A percentile compares a stretch with the other conserved stretches of the same genome.
Conservation (phyloP, 1,140 invertebrate species). For the Diorhabda carinulata region DNA sequence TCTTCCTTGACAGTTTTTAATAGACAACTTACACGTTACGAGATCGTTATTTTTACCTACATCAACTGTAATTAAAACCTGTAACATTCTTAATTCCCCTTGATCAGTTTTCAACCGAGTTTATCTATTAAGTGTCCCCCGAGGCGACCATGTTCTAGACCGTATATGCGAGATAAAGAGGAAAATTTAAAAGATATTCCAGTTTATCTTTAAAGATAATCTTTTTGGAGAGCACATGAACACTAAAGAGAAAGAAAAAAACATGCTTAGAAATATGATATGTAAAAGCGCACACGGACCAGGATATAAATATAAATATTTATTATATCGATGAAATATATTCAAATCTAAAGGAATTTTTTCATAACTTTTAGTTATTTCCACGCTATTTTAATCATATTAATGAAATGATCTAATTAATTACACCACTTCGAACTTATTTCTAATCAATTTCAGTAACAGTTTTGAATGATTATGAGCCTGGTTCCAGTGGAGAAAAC, state of each 20-base stretch:
- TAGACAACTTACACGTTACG: not conserved
- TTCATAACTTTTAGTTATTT: too few relatives aligned
- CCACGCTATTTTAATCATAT: too few relatives aligned
- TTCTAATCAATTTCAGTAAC: too few relatives aligned
- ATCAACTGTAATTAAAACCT: conserved; percentile 13
- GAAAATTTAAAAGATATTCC: conserved; percentile 16
- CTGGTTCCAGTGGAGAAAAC: too few relatives aligned
- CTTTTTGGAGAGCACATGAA: conserved; percentile 12
- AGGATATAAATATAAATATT: not conserved
- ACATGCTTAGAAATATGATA: conserved; percentile 17
- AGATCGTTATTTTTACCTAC: conserved; percentile 8
- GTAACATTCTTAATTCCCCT: conserved; percentile 16
- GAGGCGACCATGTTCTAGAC: conserved; percentile 7
- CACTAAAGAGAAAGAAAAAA: not conserved
- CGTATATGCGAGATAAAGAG: not conserved
- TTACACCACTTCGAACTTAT: too few relatives aligned
- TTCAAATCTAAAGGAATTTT: too few relatives aligned
- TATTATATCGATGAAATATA: not conserved
- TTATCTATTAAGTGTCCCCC: conserved; percentile 17
- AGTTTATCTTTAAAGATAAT: conserved; percentile 15
- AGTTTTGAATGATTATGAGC: too few relatives aligned
- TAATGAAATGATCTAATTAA: too few relatives aligned
- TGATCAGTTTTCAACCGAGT: conserved; percentile 9
- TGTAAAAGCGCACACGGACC: not conserved
- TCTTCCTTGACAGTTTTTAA: not conserved